Evolutionary conservation across 2,113 vertebrate species (phyloP).

Genomic region (Syngnathus scovelli): DNA sequence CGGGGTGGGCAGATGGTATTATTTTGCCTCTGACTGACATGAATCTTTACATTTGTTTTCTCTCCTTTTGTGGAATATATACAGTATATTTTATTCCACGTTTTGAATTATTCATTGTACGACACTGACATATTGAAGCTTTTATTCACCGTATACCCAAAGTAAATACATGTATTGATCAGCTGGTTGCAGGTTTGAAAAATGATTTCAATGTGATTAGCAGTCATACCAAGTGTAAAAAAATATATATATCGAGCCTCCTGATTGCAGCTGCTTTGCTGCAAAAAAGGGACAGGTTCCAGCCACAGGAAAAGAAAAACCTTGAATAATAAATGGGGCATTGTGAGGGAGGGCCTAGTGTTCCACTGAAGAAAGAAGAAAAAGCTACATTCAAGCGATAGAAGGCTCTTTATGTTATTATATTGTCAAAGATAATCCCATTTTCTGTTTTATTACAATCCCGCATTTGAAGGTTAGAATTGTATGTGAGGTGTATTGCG

Average conservation of each 20-base stretch:
- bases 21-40: conserved; percentile 27
- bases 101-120: conserved; percentile 42
- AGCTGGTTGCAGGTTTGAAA: not conserved
- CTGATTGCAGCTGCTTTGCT: too few relatives aligned
- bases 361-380: not conserved
- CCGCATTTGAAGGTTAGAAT: not conserved
- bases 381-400: too few relatives aligned
- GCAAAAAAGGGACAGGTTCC: not conserved
- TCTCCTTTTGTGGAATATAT: conserved; percentile 2
- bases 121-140: conserved; percentile 27
- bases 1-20: conserved; percentile 20
- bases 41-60: conserved; percentile 20
- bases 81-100: conserved; percentile 15
- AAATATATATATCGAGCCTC: too few relatives aligned
- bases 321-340: not conserved
- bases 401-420: too few relatives aligned
- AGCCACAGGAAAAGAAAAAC: too few relatives aligned
- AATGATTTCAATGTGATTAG: too few relatives aligned
- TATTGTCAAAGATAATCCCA: not conserved
- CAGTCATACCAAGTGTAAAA: too few relatives aligned
- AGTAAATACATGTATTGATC: conserved; percentile 48
- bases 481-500: not conserved
- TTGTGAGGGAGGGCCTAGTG: not conserved
- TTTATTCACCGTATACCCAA: conserved; percentile 40
- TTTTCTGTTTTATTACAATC: not conserved